Percentiles rank a stretch among this genome's conserved stretches.
These are phyloP conservation scores for Ophion costatus DNA, from an alignment of 2,888 invertebrate genomes.

Conservation along the genomic window DNA sequence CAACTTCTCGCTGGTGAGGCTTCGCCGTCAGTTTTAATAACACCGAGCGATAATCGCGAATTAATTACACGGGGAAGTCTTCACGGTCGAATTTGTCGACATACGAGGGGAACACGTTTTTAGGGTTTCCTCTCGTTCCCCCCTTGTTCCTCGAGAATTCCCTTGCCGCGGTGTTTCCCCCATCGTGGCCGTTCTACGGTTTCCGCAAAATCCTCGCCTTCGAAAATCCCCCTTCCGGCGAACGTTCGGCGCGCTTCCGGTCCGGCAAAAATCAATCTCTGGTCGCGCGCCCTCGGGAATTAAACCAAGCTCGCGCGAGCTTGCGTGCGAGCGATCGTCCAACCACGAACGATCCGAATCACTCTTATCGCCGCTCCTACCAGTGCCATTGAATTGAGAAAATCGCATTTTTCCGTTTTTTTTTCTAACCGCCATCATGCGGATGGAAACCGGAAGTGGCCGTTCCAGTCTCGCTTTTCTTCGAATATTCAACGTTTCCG, in stretches of 20 bases:
- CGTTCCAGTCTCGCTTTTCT: not conserved
- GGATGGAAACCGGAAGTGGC: not conserved
- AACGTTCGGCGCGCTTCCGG: not conserved
- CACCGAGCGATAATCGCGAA: not conserved
- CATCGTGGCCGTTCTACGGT: constrained; percentile 11
- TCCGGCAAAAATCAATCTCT: not conserved
- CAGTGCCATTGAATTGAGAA: no score
- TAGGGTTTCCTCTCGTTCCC: constrained; percentile 15
- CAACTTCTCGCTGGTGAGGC: not conserved
- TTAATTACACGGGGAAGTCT: not conserved
- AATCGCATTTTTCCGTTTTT: no score
- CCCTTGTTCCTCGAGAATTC: constrained; percentile 1
- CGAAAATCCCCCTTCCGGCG: not conserved
- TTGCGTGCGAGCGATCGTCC: no score
- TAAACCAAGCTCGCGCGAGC: no score
- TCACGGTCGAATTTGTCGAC: constrained; percentile 8
- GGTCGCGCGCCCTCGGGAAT: no score
- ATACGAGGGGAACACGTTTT: not conserved
- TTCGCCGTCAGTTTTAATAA: constrained; percentile 5
- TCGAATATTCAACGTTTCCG: not conserved
- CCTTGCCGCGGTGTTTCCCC: not conserved
- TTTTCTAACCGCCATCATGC: no score
- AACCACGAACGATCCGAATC: no score
- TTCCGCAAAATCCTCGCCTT: constrained; percentile 16
- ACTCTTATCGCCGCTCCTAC: no score